A percentile compares a stretch with the other conserved stretches of the same genome.
Evolutionary conservation across 2,113 vertebrate species (phyloP).

Genomic region (Bufo gargarizans): DNA sequence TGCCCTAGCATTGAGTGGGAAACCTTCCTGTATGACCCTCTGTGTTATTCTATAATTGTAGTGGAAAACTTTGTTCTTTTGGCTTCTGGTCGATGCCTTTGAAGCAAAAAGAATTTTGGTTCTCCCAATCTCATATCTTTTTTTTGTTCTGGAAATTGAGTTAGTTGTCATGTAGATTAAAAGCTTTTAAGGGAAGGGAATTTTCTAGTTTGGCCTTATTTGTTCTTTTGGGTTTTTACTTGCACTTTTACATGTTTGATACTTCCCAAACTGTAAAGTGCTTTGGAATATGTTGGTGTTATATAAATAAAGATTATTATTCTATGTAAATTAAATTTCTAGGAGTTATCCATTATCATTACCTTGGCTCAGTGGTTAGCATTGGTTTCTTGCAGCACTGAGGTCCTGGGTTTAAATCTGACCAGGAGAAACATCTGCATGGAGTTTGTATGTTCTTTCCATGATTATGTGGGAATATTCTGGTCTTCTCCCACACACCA

Average conservation of each 20-base stretch:
- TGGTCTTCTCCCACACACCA: no score
- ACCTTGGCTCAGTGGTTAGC: no score
- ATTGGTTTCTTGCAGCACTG: no score
- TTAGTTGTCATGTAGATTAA: background rate
- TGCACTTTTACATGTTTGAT: background rate
- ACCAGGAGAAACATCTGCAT: no score
- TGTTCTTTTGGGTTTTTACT: background rate
- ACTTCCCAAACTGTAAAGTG: background rate
- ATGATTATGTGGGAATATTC: no score
- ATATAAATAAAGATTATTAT: background rate
- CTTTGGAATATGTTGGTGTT: background rate
- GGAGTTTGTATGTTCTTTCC: no score
- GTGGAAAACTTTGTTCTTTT: conserved; percentile 5
- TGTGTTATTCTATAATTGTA: background rate
- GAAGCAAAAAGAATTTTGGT: background rate
- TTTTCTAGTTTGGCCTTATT: background rate
- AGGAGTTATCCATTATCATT: no score
- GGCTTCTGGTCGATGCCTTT: background rate
- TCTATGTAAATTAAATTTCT: background rate
- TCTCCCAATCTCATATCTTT: background rate
- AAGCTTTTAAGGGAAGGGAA: background rate
- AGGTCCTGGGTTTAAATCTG: no score
- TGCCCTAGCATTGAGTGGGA: background rate
- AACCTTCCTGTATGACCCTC: background rate
- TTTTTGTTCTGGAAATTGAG: background rate